Evolutionary conservation across 2,113 vertebrate genomes (phyloP).

Genomic region (Lophotis ruficrista): DNA sequence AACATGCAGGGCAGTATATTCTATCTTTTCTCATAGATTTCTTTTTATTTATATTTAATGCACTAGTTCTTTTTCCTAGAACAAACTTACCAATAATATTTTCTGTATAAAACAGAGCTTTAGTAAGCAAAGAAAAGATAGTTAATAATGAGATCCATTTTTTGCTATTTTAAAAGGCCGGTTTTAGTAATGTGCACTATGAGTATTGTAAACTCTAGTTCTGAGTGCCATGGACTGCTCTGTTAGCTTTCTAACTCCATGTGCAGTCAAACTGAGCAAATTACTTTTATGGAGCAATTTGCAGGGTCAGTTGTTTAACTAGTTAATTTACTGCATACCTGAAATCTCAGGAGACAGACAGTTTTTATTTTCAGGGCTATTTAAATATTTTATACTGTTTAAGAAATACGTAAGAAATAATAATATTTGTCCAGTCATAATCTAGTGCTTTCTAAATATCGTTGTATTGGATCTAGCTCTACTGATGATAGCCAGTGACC

Average conservation of each 20-base stretch:
- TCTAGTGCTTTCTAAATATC: not conserved
- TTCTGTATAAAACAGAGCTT: not conserved
- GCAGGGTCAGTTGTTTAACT: not conserved
- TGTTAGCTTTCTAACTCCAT: not conserved
- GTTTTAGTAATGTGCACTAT: not conserved
- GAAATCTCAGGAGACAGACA: not conserved
- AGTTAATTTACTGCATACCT: not conserved
- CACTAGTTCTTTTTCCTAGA: not conserved
- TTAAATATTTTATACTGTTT: not conserved
- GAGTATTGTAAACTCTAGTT: not conserved
- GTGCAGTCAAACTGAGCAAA: not conserved
- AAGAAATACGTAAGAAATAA: not conserved
- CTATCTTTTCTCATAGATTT: not conserved
- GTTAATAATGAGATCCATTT: not conserved
- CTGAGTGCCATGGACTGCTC: not conserved
- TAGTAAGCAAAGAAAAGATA: not conserved
- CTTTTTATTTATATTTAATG: not conserved
- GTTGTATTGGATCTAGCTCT: not conserved
- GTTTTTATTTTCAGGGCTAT: not conserved
- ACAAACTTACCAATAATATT: not conserved
- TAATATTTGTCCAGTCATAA: not conserved
- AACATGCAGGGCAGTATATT: fast-evolving
- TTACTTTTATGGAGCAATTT: not conserved
- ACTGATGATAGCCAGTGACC: not conserved
- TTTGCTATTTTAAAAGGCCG: not conserved